Evolutionary conservation across 2,888 invertebrate species (phyloP).

Genomic region (Herminia tarsipennalis): DNA sequence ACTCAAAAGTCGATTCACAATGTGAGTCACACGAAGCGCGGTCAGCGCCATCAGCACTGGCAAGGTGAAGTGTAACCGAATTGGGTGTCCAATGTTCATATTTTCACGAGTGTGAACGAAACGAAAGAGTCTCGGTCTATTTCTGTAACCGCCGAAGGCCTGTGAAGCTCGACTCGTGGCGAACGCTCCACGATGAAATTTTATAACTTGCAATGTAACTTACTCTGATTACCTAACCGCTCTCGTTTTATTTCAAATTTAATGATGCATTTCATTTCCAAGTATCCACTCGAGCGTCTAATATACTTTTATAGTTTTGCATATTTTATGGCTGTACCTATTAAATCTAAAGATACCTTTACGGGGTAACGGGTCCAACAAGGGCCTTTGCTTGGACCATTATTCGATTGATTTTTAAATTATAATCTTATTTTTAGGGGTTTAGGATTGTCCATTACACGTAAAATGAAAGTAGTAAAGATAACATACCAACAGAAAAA

Average conservation of each 20-base stretch:
- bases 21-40: constrained; percentile 68
- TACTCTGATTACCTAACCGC: constrained; percentile 72
- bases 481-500: constrained; percentile 55
- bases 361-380: constrained; percentile 26
- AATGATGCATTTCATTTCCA: constrained; percentile 23
- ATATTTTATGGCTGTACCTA: constrained; percentile 17
- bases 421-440: not conserved
- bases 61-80: constrained; percentile 82
- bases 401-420: not conserved
- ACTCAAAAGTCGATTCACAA: constrained; percentile 43
- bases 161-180: constrained; percentile 58
- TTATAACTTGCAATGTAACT: constrained; percentile 66
- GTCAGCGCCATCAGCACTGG: constrained; percentile 79
- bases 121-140: constrained; percentile 73
- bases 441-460: constrained; percentile 1
- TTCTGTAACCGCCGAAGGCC: constrained; percentile 79
- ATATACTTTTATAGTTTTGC: constrained; percentile 17
- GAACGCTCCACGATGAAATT: constrained; percentile 58
- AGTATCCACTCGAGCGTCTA: constrained; percentile 19
- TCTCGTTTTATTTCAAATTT: constrained; percentile 36
- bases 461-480: constrained; percentile 15
- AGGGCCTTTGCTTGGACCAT: constrained; percentile 27
- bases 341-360: constrained; percentile 19
- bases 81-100: constrained; percentile 80
- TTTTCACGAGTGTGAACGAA: constrained; percentile 81